Percentiles rank a stretch among this genome's conserved stretches.
These are phyloP conservation scores for Allygus modestus DNA, from an alignment of 2,888 invertebrate genomes.

Conservation along the genomic window DNA sequence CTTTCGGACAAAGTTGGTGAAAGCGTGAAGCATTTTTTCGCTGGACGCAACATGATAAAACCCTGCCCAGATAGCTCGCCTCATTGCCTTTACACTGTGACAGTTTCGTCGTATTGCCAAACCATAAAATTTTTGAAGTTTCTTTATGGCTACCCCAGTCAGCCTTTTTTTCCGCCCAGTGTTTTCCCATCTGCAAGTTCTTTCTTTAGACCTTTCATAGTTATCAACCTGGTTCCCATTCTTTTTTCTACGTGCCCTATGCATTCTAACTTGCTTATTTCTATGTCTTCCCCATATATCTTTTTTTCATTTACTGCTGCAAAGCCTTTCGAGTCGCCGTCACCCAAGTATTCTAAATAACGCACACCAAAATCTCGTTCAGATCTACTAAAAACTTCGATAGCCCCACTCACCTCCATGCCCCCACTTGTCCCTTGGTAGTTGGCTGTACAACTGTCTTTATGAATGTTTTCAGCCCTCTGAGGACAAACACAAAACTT, in stretches of 20 bases:
- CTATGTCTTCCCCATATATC: conserved; percentile 63
- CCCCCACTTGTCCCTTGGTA: conserved; percentile 66
- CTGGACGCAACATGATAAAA: conserved; percentile 69
- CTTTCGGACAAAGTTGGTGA: conserved; percentile 69
- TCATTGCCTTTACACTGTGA: conserved; percentile 68
- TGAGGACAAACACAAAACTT: conserved; percentile 47
- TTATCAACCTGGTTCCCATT: conserved; percentile 65
- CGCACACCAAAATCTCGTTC: conserved; percentile 59
- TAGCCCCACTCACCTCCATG: conserved; percentile 67
- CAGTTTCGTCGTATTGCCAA: conserved; percentile 69
- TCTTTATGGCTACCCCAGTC: conserved; percentile 68
- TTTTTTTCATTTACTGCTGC: conserved; percentile 33
- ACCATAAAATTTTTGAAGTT: conserved; percentile 70
- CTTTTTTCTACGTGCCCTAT: conserved; percentile 56
- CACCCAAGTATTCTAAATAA: conserved; percentile 58
- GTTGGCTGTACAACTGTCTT: conserved; percentile 64
- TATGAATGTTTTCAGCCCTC: conserved; percentile 24
- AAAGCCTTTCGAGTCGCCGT: conserved; percentile 59
- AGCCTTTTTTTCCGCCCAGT: conserved; percentile 68
- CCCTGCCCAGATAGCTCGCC: conserved; percentile 70
- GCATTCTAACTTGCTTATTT: conserved; percentile 54
- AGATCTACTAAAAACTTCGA: conserved; percentile 65
- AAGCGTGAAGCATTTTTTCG: conserved; percentile 66
- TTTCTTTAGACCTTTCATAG: conserved; percentile 45
- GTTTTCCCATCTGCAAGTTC: conserved; percentile 61